Evolutionary conservation across 2,888 invertebrate species (phyloP).

Genomic region (Microctonus aethiopoides): DNA sequence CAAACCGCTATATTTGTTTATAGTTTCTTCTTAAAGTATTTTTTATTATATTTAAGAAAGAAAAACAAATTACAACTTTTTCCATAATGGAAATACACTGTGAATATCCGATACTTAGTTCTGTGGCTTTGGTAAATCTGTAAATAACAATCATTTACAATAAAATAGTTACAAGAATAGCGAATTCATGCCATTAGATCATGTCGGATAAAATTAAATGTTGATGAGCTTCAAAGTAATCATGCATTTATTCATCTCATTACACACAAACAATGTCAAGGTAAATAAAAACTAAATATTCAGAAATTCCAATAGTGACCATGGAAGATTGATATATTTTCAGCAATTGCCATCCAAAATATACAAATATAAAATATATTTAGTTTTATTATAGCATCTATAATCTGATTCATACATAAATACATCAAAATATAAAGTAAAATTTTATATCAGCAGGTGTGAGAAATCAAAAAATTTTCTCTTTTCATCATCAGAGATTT

Average conservation of each 20-base stretch:
- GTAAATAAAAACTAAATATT: conserved; percentile 10
- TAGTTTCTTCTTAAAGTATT: conserved; percentile 59
- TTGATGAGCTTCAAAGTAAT: conserved; percentile 2
- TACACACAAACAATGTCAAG: not conserved
- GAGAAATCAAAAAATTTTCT: no score
- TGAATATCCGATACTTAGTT: conserved; percentile 57
- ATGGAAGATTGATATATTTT: not conserved
- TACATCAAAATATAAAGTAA: no score
- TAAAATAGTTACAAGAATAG: conserved; percentile 59
- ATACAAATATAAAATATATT: not conserved
- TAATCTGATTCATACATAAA: not conserved
- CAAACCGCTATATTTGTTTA: conserved; percentile 50
- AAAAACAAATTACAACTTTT: conserved; percentile 46
- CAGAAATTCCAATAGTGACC: not conserved
- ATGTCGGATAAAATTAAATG: not conserved
- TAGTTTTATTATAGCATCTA: not conserved
- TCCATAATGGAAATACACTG: conserved; percentile 48
- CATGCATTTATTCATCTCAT: conserved; percentile 22
- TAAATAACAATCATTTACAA: conserved; percentile 65
- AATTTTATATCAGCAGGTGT: no score
- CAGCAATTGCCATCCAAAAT: not conserved
- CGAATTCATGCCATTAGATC: not conserved
- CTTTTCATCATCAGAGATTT: no score
- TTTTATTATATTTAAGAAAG: conserved; percentile 54
- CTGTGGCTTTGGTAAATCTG: conserved; percentile 63